Evolutionary conservation across 2,888 invertebrate species (phyloP).

Genomic region (Gymnosoma rotundatum): DNA sequence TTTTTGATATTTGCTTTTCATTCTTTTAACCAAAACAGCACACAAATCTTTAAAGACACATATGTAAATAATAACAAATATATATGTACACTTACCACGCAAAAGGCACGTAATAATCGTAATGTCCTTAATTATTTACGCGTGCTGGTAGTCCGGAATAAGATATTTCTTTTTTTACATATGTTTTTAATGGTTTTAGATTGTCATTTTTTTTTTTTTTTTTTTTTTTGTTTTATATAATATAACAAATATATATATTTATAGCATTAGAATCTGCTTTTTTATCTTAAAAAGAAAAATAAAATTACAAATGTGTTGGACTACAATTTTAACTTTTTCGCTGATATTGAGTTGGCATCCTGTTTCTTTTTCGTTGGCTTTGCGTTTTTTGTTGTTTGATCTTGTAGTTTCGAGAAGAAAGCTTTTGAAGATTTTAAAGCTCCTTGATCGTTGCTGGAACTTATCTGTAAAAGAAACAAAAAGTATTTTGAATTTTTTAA

Average conservation of each 20-base stretch:
- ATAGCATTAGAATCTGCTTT: no score
- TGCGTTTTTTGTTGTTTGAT: slow-evolving; percentile 84
- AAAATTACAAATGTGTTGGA: background rate
- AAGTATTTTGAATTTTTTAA: no score
- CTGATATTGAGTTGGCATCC: slow-evolving; percentile 83
- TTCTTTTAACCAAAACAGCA: no score
- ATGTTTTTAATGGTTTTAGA: no score
- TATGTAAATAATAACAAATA: background rate
- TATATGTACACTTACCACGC: background rate
- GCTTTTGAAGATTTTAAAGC: slow-evolving; percentile 89
- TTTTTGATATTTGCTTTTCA: no score
- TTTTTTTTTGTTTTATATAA: no score
- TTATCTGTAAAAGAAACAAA: slow-evolving; percentile 72
- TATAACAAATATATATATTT: no score
- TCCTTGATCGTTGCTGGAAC: slow-evolving; percentile 81
- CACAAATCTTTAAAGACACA: no score
- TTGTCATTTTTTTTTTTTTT: no score
- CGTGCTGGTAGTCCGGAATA: background rate
- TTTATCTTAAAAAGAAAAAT: no score
- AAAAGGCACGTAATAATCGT: slow-evolving; percentile 56
- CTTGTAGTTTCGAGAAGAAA: slow-evolving; percentile 93
- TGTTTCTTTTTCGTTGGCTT: slow-evolving; percentile 79
- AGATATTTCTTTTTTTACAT: no score
- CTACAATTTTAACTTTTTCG: slow-evolving; percentile 86
- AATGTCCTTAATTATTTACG: slow-evolving; percentile 57